Percentiles rank a stretch among this genome's conserved stretches.
Conservation (phyloP, 2,113 vertebrate species). For the Xenus cinereus region DNA sequence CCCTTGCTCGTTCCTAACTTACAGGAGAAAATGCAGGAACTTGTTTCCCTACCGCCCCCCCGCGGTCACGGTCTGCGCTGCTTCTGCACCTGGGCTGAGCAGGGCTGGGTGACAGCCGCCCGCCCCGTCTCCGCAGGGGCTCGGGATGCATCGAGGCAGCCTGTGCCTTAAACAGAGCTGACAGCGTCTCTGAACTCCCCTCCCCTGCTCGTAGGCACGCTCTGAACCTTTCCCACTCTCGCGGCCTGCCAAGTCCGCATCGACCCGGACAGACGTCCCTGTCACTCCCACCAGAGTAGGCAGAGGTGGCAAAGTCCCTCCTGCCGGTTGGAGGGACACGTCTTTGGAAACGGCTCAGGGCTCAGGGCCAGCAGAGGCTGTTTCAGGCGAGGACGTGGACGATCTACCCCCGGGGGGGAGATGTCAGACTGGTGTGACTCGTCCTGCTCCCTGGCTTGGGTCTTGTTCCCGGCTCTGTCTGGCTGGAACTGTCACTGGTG, state of each 20-base stretch:
- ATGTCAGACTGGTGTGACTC: not conserved
- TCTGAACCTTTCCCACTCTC: not conserved
- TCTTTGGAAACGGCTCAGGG: not conserved
- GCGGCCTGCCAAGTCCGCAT: not conserved
- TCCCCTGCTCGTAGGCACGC: fast-evolving
- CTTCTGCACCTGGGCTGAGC: not conserved
- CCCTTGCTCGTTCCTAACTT: fast-evolving
- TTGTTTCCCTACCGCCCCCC: not conserved
- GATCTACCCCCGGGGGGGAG: not conserved
- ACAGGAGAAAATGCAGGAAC: not conserved
- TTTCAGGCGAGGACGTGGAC: not conserved
- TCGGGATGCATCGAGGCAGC: not conserved
- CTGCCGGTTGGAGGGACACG: not conserved
- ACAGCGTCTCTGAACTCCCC: not conserved
- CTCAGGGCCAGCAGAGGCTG: not conserved
- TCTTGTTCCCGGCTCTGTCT: not conserved
- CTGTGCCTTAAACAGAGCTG: not conserved
- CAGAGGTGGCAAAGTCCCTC: not conserved
- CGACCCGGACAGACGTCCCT: not conserved
- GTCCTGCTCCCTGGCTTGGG: not conserved
- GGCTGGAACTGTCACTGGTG: not conserved
- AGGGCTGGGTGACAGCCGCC: not conserved
- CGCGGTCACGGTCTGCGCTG: not conserved
- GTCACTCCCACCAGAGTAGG: not conserved
- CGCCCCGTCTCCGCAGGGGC: not conserved